Conservation (phyloP, 2,888 invertebrate genomes). For the Villa cingulata region DNA sequence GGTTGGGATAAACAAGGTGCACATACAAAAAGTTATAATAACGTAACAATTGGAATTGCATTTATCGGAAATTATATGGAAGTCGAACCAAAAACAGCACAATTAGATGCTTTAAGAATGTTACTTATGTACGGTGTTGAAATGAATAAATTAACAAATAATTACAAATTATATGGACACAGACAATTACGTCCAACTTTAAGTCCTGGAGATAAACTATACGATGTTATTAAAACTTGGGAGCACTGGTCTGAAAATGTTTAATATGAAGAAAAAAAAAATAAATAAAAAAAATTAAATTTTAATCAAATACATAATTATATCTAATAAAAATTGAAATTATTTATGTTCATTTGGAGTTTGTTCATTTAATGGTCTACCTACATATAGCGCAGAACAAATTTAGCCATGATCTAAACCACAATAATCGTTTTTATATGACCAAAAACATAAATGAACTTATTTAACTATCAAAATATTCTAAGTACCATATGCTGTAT, state of each 20-base stretch:
- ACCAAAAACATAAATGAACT: too few relatives aligned
- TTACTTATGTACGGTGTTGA: constrained; percentile 50
- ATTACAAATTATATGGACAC: constrained; percentile 56
- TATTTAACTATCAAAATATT: too few relatives aligned
- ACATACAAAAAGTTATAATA: constrained; percentile 53
- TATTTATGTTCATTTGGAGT: too few relatives aligned
- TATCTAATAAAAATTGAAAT: too few relatives aligned
- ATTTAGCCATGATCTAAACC: too few relatives aligned
- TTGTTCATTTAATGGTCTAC: too few relatives aligned
- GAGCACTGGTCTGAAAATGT: constrained; percentile 38
- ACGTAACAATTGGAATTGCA: constrained; percentile 51
- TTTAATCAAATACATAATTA: too few relatives aligned
- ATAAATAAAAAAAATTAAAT: too few relatives aligned
- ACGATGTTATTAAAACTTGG: constrained; percentile 50
- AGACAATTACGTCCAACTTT: constrained; percentile 50
- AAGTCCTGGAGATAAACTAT: constrained; percentile 56
- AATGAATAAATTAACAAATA: constrained; percentile 42
- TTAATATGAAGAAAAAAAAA: too few relatives aligned
- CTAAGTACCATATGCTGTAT: too few relatives aligned
- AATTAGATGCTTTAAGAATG: constrained; percentile 45
- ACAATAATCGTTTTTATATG: too few relatives aligned
- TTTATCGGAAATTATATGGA: constrained; percentile 57
- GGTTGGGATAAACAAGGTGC: constrained; percentile 61
- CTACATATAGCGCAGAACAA: too few relatives aligned
- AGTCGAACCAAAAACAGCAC: constrained; percentile 38